Evolutionary conservation across 2,797 vertebrate species (phyloP).

Genomic region (Oreortyx pictus): DNA sequence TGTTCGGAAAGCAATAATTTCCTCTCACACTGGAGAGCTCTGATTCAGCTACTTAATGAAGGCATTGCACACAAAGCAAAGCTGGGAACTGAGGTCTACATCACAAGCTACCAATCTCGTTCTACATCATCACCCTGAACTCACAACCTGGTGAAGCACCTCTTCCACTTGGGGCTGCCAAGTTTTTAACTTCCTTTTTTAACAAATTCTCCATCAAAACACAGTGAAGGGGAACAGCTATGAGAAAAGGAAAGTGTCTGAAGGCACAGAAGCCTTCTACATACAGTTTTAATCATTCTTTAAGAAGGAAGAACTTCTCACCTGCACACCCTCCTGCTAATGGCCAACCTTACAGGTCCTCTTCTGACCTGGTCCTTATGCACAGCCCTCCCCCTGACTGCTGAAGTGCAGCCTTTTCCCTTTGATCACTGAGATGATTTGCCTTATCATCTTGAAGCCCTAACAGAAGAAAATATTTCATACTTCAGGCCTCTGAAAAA

Average conservation of each 20-base stretch:
- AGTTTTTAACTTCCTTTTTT: neutral
- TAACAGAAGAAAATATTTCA: neutral
- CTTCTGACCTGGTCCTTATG: neutral
- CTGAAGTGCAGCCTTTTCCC: neutral
- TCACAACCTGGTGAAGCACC: neutral
- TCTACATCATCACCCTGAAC: neutral
- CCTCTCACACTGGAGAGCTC: neutral
- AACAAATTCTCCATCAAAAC: neutral
- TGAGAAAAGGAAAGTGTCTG: neutral
- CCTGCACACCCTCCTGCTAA: neutral
- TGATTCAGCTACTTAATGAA: conserved; percentile 4
- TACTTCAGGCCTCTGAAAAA: neutral
- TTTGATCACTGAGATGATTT: neutral
- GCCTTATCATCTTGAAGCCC: neutral
- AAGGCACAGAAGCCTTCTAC: neutral
- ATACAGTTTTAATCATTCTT: neutral
- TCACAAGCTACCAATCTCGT: neutral
- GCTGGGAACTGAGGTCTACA: neutral
- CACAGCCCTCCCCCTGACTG: neutral
- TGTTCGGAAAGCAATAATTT: conserved; percentile 25
- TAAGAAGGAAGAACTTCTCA: neutral
- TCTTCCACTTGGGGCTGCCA: neutral
- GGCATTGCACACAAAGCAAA: neutral
- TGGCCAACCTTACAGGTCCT: neutral
- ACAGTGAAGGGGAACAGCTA: neutral